phyloP scores from a whole-genome alignment of 2,888 invertebrate genomes.

The Temnothorax rugatulus region DNA sequence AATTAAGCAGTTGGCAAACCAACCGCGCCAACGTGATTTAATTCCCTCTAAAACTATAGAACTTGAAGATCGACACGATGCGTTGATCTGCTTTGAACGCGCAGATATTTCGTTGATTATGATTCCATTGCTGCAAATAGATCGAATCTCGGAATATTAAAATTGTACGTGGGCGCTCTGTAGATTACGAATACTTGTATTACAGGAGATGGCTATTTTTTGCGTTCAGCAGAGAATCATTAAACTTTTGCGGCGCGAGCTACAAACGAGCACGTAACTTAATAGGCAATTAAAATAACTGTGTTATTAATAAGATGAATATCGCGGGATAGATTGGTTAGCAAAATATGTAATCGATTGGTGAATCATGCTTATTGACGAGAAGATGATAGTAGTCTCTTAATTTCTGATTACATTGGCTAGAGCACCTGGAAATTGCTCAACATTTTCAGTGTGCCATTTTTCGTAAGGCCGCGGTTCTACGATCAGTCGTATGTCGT shows the following conservation, averaged over 20 bases:
- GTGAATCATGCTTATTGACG: no score
- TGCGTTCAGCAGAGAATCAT: background rate
- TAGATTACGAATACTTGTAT: background rate
- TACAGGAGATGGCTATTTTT: background rate
- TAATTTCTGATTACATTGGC: no score
- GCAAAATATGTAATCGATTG: no score
- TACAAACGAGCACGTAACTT: background rate
- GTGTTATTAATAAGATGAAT: background rate
- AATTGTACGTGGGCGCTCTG: background rate
- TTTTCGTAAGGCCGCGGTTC: background rate
- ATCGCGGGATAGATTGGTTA: background rate
- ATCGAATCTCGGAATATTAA: conserved; percentile 12
- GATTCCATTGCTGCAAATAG: background rate
- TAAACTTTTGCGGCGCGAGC: conserved; percentile 4
- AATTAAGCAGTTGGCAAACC: conserved; percentile 9
- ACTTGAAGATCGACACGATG: background rate
- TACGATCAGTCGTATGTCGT: no score
- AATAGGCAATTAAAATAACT: background rate
- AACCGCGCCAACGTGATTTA: background rate
- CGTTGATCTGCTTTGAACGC: no score
- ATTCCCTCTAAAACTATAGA: background rate
- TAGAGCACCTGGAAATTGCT: no score
- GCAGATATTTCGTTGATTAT: no score
- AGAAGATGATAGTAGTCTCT: no score
- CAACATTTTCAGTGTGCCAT: background rate